phyloP scores from a whole-genome alignment of 2,797 vertebrate species.

The Adrianichthys oophorus region DNA sequence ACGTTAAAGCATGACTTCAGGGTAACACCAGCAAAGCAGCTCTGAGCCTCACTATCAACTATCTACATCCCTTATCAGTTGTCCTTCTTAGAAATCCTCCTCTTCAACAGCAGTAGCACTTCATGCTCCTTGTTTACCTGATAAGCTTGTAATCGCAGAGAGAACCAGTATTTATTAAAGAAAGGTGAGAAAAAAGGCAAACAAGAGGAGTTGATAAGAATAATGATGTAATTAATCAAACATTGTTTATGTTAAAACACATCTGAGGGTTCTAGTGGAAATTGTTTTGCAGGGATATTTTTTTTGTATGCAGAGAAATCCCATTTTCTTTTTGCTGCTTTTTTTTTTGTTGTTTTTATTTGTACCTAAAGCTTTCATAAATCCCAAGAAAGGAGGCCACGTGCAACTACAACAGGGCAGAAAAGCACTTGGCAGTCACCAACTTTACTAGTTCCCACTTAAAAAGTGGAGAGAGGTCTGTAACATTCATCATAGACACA shows the following conservation, averaged over 20 bases:
- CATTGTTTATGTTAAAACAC: slow-evolving; percentile 15
- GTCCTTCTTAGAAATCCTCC: slow-evolving; percentile 45
- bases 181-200: slow-evolving; percentile 1
- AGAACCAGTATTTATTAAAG: slow-evolving; percentile 56
- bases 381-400: too few species aligned
- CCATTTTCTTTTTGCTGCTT: too few species aligned
- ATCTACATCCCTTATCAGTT: not conserved
- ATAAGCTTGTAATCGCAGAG: slow-evolving; percentile 54
- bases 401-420: too few species aligned
- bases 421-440: too few species aligned
- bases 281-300: not conserved
- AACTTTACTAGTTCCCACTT: too few species aligned
- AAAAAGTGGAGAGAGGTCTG: too few species aligned
- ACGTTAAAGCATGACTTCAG: too few species aligned
- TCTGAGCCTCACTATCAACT: too few species aligned
- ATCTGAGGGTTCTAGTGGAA: not conserved
- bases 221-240: slow-evolving; percentile 27
- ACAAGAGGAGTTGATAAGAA: slow-evolving; percentile 15
- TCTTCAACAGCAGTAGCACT: slow-evolving; percentile 57
- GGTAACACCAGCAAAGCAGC: too few species aligned
- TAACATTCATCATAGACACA: too few species aligned
- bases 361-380: too few species aligned
- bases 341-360: too few species aligned
- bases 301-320: not conserved
- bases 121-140: slow-evolving; percentile 46